A percentile compares a stretch with the other conserved stretches of the same genome.
Conservation (phyloP, 2,888 invertebrate genomes). For the Ditula angustiorana region DNA sequence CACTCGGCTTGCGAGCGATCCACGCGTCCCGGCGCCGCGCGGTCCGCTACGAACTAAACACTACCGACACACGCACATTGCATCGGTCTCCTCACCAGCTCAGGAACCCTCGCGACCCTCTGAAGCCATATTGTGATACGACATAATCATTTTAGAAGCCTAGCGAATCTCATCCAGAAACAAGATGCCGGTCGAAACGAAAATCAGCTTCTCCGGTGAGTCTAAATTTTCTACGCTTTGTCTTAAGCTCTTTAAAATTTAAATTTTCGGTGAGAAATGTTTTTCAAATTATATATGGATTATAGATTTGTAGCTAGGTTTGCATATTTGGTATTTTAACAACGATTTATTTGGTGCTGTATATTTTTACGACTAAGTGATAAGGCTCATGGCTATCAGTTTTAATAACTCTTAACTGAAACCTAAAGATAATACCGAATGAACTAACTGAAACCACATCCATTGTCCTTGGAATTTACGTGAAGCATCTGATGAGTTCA, state of each 20-base stretch:
- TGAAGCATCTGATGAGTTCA: slow-evolving; percentile 28
- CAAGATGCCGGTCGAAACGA: slow-evolving; percentile 81
- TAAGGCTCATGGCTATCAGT: slow-evolving; percentile 14
- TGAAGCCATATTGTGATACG: slow-evolving; percentile 29
- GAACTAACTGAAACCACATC: slow-evolving; percentile 15
- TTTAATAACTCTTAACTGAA: slow-evolving; percentile 3
- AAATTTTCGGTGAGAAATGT: background rate
- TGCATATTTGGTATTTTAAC: background rate
- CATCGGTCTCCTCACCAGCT: slow-evolving; percentile 41
- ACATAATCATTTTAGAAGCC: slow-evolving; percentile 33
- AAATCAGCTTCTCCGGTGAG: slow-evolving; percentile 83
- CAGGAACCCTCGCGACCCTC: slow-evolving; percentile 31
- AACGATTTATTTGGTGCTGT: background rate
- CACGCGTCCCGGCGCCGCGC: slow-evolving; percentile 63
- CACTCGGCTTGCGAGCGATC: slow-evolving; percentile 65
- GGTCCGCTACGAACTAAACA: slow-evolving; percentile 41
- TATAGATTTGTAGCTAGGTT: too few relatives aligned
- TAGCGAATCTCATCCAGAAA: slow-evolving; percentile 30
- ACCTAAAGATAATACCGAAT: slow-evolving; percentile 9
- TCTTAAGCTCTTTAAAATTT: background rate
- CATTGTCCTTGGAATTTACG: slow-evolving; percentile 18
- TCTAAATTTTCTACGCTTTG: slow-evolving; percentile 44
- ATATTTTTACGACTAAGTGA: slow-evolving; percentile 4
- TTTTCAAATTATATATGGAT: too few relatives aligned
- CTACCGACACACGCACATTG: slow-evolving; percentile 42